Evolutionary conservation across 2,888 invertebrate genomes (phyloP).

Genomic region (Ormyrus thymus): DNA sequence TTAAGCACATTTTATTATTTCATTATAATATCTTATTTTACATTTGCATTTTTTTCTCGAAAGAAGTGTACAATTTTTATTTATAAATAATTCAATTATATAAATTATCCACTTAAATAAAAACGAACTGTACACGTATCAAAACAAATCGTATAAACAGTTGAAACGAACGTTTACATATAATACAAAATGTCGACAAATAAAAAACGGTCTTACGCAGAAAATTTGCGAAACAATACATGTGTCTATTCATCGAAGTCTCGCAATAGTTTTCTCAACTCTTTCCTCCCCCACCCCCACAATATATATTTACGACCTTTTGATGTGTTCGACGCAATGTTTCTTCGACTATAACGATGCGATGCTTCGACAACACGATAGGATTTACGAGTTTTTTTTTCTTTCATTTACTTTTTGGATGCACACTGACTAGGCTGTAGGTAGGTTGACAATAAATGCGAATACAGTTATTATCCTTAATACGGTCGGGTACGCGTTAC

Average conservation of each 20-base stretch:
- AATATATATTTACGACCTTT: neutral
- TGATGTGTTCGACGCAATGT: neutral
- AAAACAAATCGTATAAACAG: constrained; percentile 30
- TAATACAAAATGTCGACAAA: constrained; percentile 21
- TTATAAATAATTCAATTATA: constrained; percentile 37
- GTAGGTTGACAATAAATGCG: constrained; percentile 54
- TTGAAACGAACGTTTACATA: constrained; percentile 4
- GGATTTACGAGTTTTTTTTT: constrained; percentile 5
- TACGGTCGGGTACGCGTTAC: constrained; percentile 37
- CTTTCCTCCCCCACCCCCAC: neutral
- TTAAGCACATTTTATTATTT: constrained; percentile 54
- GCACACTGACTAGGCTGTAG: constrained; percentile 55
- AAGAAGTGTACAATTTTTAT: constrained; percentile 45
- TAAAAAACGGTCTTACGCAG: neutral
- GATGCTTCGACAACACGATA: constrained; percentile 18
- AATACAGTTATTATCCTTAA: constrained; percentile 55
- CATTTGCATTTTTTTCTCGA: constrained; percentile 39
- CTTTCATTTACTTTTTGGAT: constrained; percentile 32
- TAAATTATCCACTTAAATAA: constrained; percentile 25
- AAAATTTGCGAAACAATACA: constrained; percentile 30
- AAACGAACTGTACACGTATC: constrained; percentile 48
- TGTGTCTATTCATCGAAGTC: constrained; percentile 23
- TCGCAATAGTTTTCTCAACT: neutral
- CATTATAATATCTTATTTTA: constrained; percentile 52
- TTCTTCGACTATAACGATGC: neutral